Evolutionary conservation across 1,140 invertebrate species (phyloP).

Genomic region (Megathymus violae): DNA sequence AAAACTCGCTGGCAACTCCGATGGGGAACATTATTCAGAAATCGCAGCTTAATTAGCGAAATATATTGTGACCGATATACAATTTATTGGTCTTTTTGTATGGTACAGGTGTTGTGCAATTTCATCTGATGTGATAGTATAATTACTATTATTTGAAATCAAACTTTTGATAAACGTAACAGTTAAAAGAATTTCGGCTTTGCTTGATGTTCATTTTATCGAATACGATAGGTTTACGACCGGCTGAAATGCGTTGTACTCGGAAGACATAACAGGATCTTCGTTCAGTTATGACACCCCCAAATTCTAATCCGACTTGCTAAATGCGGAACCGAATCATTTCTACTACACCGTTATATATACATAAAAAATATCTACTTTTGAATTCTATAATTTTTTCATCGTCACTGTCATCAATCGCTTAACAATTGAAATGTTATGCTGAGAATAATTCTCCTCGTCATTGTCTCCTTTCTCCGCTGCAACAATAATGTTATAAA

Average conservation of each 20-base stretch:
- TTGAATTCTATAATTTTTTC: conserved; percentile 8
- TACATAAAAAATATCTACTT: too few species aligned
- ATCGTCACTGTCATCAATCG: not conserved
- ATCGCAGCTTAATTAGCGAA: conserved; percentile 30
- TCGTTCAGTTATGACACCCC: conserved; percentile 12
- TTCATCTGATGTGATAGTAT: not conserved
- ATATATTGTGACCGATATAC: conserved; percentile 25
- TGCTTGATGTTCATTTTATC: not conserved
- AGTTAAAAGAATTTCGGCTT: not conserved
- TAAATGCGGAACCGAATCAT: conserved; percentile 10
- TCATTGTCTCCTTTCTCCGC: conserved; percentile 7
- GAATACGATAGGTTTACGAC: not conserved
- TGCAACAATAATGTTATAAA: conserved; percentile 17
- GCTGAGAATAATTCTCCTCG: conserved; percentile 2
- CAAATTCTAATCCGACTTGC: conserved; percentile 11
- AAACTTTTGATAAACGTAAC: not conserved
- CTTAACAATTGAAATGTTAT: conserved; percentile 3
- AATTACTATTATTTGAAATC: not conserved
- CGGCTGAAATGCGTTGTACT: not conserved
- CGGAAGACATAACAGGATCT: conserved; percentile 1
- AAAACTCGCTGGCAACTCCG: conserved; percentile 47
- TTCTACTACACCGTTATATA: not conserved
- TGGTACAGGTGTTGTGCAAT: not conserved
- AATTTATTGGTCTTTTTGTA: conserved; percentile 11
- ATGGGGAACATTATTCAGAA: conserved; percentile 33